These are phyloP conservation scores for Caenorhabditis japonica DNA, from an alignment of 2,888 invertebrate genomes.

Conservation along the genomic window DNA sequence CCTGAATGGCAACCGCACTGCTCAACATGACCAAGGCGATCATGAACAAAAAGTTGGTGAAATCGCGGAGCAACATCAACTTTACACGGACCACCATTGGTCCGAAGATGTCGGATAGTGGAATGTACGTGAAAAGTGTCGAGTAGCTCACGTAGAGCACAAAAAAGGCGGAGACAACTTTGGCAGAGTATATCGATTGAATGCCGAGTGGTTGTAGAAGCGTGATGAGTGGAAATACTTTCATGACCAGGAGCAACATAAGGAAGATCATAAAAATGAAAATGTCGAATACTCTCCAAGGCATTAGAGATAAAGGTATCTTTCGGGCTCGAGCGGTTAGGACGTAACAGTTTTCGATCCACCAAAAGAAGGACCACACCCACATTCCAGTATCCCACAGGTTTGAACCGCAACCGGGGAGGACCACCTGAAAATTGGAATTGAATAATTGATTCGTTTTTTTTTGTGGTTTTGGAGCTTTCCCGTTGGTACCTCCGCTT, in stretches of 20 bases:
- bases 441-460: too few relatives aligned
- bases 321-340: slow-evolving; percentile 48
- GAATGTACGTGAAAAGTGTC: slow-evolving; percentile 79
- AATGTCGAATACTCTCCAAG: slow-evolving; percentile 67
- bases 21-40: slow-evolving; percentile 70
- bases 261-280: slow-evolving; percentile 59
- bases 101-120: slow-evolving; percentile 78
- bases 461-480: too few relatives aligned
- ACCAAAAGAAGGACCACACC: slow-evolving; percentile 75
- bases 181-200: slow-evolving; percentile 60
- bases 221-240: slow-evolving; percentile 53
- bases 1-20: slow-evolving; percentile 77
- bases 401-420: slow-evolving; percentile 78
- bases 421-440: slow-evolving; percentile 51
- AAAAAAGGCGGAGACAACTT: slow-evolving; percentile 69
- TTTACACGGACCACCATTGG: slow-evolving; percentile 79
- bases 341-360: slow-evolving; percentile 69
- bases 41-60: slow-evolving; percentile 73
- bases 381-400: slow-evolving; percentile 77
- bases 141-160: slow-evolving; percentile 80
- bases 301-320: slow-evolving; percentile 58
- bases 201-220: slow-evolving; percentile 37
- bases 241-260: slow-evolving; percentile 57
- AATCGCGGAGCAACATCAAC: slow-evolving; percentile 77
- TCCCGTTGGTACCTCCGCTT: too few relatives aligned